These are phyloP conservation scores for Eutrigla gurnardus DNA, from an alignment of 2,797 vertebrate genomes.

Conservation along the genomic window DNA sequence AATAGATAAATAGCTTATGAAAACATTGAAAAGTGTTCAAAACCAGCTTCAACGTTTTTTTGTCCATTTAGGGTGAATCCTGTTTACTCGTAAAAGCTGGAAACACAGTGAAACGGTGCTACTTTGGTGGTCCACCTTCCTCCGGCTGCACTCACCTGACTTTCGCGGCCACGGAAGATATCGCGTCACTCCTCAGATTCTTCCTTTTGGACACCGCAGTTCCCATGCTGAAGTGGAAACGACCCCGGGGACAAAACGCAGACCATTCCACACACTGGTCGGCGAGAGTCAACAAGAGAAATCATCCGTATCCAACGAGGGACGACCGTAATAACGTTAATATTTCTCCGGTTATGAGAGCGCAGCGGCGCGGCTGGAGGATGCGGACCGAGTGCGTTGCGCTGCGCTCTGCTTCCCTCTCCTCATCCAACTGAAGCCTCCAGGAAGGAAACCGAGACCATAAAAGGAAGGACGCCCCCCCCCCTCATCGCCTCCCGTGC, in stretches of 20 bases:
- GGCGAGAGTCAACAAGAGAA: slow-evolving; percentile 16
- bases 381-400: neutral
- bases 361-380: slow-evolving; percentile 28
- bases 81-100: neutral
- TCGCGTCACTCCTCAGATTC: slow-evolving; percentile 92
- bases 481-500: neutral
- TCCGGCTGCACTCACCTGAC: slow-evolving; percentile 88
- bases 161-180: slow-evolving; percentile 96
- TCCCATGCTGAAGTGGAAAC: slow-evolving; percentile 91
- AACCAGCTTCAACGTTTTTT: neutral
- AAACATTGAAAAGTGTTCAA: neutral
- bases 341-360: neutral
- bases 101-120: neutral
- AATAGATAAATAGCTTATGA: neutral
- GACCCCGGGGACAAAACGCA: slow-evolving; percentile 71
- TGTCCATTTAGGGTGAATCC: neutral
- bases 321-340: neutral
- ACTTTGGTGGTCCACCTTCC: no score
- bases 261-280: slow-evolving; percentile 78
- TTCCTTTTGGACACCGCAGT: slow-evolving; percentile 95
- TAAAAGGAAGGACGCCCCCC: slow-evolving; percentile 63
- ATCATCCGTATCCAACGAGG: neutral
- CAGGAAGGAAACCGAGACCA: slow-evolving; percentile 69
- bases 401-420: slow-evolving; percentile 27
- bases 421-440: slow-evolving; percentile 33